These are phyloP conservation scores for Ageneiosus marmoratus DNA, from an alignment of 2,113 vertebrate species.

Conservation along the genomic window DNA sequence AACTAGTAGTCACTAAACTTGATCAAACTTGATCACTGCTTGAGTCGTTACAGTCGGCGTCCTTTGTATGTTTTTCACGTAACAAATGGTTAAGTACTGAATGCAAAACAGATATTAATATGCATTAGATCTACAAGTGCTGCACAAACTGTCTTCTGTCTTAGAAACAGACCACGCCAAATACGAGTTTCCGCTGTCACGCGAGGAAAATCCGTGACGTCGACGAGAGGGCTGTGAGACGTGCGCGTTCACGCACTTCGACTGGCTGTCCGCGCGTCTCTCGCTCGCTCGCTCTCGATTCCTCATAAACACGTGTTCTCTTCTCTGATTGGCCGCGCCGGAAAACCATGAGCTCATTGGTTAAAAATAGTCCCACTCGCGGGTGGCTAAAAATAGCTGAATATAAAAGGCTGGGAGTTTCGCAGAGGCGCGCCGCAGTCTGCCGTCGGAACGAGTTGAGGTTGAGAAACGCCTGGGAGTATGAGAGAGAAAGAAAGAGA, in stretches of 20 bases:
- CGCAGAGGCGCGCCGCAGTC: slow-evolving; percentile 31
- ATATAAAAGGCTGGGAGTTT: slow-evolving; percentile 69
- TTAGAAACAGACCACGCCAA: background rate
- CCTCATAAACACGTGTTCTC: slow-evolving; percentile 43
- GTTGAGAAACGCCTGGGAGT: background rate
- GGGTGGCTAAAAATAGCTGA: slow-evolving; percentile 74
- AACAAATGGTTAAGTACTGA: background rate
- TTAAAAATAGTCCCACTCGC: slow-evolving; percentile 74
- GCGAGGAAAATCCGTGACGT: slow-evolving; percentile 24
- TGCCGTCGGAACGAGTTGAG: slow-evolving; percentile 19
- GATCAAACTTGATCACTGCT: background rate
- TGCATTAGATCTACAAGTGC: too few relatives aligned
- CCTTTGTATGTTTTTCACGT: background rate
- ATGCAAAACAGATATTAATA: too few relatives aligned
- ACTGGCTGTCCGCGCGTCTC: slow-evolving; percentile 32
- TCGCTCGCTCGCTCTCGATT: background rate
- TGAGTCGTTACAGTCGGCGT: background rate
- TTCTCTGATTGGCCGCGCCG: slow-evolving; percentile 62
- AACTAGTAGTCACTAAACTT: too few relatives aligned
- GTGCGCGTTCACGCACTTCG: background rate
- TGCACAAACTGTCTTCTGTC: background rate
- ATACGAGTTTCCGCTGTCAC: background rate
- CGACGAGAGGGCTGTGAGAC: background rate
- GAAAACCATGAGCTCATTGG: slow-evolving; percentile 74
- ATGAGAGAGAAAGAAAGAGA: background rate